A percentile compares a stretch with the other conserved stretches of the same genome.
Conservation (phyloP, 2,888 invertebrate genomes). For the Odontothrips loti region DNA sequence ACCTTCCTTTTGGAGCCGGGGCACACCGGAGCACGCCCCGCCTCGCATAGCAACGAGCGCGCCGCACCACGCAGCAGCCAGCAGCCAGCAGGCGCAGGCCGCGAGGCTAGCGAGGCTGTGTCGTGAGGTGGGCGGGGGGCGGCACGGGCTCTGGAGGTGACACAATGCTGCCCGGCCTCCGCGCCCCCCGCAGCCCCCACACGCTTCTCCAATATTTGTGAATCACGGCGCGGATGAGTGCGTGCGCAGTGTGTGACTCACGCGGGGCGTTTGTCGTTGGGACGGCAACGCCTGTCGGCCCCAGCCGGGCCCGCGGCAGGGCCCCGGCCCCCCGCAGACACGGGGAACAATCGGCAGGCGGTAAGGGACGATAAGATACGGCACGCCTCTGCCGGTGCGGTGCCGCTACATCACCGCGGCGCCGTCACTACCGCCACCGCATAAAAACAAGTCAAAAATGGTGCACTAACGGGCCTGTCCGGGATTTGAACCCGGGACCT, state of each 20-base stretch:
- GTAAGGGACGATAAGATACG: neutral
- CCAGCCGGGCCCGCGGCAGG: too few relatives aligned
- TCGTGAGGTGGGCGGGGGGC: neutral
- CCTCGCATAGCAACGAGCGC: neutral
- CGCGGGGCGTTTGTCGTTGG: neutral
- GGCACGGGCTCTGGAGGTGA: neutral
- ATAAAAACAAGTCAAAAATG: neutral
- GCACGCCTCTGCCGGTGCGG: neutral
- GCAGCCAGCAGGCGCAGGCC: neutral
- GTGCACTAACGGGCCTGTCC: slow-evolving; percentile 55
- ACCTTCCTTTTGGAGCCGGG: neutral
- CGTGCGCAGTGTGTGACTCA: neutral
- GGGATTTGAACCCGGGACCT: slow-evolving; percentile 70
- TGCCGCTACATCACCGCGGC: neutral
- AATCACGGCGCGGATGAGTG: neutral
- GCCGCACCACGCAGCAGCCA: neutral
- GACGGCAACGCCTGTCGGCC: neutral
- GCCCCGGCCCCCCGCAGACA: neutral
- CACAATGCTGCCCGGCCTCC: neutral
- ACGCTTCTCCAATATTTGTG: neutral
- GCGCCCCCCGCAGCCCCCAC: neutral
- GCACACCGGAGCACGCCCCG: neutral
- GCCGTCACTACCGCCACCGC: neutral
- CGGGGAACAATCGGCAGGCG: neutral
- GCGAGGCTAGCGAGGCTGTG: neutral